Conservation (phyloP, 2,888 invertebrate genomes). For the Ennomos fuscantarius region DNA sequence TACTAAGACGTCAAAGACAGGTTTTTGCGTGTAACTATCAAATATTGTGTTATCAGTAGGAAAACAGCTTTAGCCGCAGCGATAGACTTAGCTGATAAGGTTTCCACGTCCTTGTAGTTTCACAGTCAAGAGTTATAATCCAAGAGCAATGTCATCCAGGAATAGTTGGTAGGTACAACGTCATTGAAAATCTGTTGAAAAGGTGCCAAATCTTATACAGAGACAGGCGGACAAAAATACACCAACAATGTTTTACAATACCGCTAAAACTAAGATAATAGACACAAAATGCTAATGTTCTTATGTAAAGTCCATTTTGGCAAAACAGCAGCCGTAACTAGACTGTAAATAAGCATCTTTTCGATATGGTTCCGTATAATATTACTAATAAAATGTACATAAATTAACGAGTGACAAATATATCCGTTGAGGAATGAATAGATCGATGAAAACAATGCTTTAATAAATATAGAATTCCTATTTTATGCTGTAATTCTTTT, state of each 20-base stretch:
- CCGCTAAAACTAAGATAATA: slow-evolving; percentile 47
- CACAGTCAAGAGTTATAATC: slow-evolving; percentile 38
- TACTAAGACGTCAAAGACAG: too few relatives aligned
- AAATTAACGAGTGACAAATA: slow-evolving; percentile 28
- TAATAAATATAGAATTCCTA: too few relatives aligned
- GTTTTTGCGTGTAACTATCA: slow-evolving; percentile 7
- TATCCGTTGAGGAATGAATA: slow-evolving; percentile 16
- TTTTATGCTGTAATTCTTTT: too few relatives aligned
- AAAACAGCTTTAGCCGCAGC: slow-evolving; percentile 18
- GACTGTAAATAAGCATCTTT: slow-evolving; percentile 25
- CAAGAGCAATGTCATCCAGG: slow-evolving; percentile 78
- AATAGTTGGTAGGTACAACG: slow-evolving; percentile 63
- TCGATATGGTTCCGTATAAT: slow-evolving; percentile 27
- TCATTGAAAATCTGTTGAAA: slow-evolving; percentile 68
- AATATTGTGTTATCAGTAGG: slow-evolving; percentile 24
- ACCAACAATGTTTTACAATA: slow-evolving; percentile 55
- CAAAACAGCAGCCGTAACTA: slow-evolving; percentile 29
- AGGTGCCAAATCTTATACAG: slow-evolving; percentile 64
- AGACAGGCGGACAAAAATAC: slow-evolving; percentile 63
- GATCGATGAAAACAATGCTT: background rate
- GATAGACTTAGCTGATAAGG: slow-evolving; percentile 22
- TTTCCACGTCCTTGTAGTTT: slow-evolving; percentile 34
- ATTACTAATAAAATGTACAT: slow-evolving; percentile 27
- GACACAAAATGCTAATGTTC: slow-evolving; percentile 51
- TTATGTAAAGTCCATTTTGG: slow-evolving; percentile 48